phyloP scores from a whole-genome alignment of 2,797 vertebrate species.

The Halcyon leucocephala region DNA sequence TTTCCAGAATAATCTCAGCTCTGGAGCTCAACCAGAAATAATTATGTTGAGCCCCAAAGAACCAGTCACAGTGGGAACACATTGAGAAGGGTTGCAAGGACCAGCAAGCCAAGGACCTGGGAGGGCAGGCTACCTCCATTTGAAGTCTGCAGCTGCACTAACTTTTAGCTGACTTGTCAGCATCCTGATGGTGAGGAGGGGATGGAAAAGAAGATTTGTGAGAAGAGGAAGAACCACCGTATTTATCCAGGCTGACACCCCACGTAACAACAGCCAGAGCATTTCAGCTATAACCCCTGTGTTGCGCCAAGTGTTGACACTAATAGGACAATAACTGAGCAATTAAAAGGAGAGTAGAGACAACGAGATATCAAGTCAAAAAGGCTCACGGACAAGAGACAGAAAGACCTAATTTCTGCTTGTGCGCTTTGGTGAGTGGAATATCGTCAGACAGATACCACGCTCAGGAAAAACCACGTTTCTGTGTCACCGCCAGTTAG shows the following conservation, averaged over 20 bases:
- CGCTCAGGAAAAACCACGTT: constrained; percentile 49
- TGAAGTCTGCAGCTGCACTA: background rate
- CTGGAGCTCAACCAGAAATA: background rate
- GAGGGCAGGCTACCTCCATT: background rate
- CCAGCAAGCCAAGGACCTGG: background rate
- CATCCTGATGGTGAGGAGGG: background rate
- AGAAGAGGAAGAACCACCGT: background rate
- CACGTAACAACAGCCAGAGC: background rate
- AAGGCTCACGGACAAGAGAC: constrained; percentile 51
- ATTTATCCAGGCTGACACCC: constrained; percentile 48
- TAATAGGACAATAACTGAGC: constrained; percentile 55
- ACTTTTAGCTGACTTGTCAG: background rate
- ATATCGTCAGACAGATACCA: constrained; percentile 51
- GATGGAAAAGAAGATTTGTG: background rate
- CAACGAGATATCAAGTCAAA: constrained; percentile 53
- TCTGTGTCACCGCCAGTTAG: constrained; percentile 64
- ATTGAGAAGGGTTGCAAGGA: accelerated
- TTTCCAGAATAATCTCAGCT: background rate
- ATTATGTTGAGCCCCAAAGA: background rate
- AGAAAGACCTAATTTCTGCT: constrained; percentile 46
- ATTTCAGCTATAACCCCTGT: constrained; percentile 13
- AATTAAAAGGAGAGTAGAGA: constrained; percentile 53
- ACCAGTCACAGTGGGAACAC: background rate
- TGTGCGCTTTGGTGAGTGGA: constrained; percentile 56
- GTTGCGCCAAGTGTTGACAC: background rate